These are phyloP conservation scores for Sycophila texana DNA, from an alignment of 2,888 invertebrate species.

Conservation along the genomic window DNA sequence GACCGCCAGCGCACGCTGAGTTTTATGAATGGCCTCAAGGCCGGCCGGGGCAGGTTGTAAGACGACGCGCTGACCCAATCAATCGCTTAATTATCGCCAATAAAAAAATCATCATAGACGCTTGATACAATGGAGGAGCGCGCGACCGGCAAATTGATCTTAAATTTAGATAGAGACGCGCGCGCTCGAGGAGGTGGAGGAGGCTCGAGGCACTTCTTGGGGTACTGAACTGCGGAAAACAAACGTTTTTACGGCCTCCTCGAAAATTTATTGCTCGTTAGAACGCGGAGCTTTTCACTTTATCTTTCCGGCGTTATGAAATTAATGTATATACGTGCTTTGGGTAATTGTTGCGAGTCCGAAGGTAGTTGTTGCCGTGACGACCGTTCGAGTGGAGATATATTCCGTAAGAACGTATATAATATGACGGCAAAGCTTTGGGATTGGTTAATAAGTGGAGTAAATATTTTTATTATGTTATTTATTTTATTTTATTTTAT, in stretches of 20 bases:
- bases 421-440: no score
- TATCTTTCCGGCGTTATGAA: no score
- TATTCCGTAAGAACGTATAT: no score
- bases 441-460: no score
- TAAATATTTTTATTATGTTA: no score
- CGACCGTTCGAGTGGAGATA: no score
- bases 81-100: slow-evolving; percentile 42
- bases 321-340: background rate
- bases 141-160: slow-evolving; percentile 25
- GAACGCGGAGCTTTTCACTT: no score
- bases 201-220: background rate
- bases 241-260: background rate
- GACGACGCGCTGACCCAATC: slow-evolving; percentile 23
- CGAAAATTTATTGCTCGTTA: no score
- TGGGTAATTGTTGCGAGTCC: no score
- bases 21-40: slow-evolving; percentile 49
- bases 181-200: background rate
- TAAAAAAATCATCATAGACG: slow-evolving; percentile 31
- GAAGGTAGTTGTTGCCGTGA: no score
- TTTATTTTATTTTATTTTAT: no score
- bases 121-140: slow-evolving; percentile 1
- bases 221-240: background rate
- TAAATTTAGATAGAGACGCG: background rate
- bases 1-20: background rate
- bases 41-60: background rate